Percentiles rank a stretch among this genome's conserved stretches.
These are phyloP conservation scores for Vireo altiloquus DNA, from an alignment of 2,113 vertebrate genomes.

Conservation along the genomic window DNA sequence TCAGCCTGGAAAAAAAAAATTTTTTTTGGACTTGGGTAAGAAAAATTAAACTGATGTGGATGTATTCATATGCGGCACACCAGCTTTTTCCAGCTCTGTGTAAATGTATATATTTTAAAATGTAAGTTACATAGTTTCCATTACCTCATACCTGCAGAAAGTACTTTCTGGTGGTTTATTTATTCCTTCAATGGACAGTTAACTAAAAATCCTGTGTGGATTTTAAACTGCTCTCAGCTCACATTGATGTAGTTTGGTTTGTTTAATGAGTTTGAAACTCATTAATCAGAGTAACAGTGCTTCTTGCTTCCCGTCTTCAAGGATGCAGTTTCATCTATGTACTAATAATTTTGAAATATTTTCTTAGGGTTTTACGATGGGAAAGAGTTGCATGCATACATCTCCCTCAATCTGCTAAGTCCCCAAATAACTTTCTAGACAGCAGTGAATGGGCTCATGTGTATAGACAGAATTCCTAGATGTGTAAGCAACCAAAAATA, in stretches of 20 bases:
- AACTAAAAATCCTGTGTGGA: background rate
- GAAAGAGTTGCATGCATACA: background rate
- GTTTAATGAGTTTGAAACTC: background rate
- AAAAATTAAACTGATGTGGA: background rate
- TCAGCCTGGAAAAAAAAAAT: background rate
- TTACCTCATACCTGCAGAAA: background rate
- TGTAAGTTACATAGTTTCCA: background rate
- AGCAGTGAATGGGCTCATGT: background rate
- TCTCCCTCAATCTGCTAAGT: background rate
- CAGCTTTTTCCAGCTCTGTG: background rate
- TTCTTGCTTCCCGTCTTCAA: background rate
- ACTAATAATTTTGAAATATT: slow-evolving; percentile 20
- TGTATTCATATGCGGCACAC: background rate
- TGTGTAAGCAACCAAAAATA: background rate
- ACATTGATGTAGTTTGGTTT: background rate
- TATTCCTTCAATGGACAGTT: background rate
- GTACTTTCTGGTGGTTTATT: background rate
- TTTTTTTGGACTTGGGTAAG: background rate
- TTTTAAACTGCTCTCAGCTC: background rate
- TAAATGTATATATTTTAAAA: background rate
- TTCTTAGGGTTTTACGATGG: background rate
- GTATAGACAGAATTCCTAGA: background rate
- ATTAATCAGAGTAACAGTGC: background rate
- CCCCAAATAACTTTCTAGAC: background rate
- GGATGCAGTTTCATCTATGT: background rate